A percentile compares a stretch with the other conserved stretches of the same genome.
These are phyloP conservation scores for Herpailurus yagouaroundi DNA, from an alignment of 2,113 vertebrate genomes.

Conservation along the genomic window DNA sequence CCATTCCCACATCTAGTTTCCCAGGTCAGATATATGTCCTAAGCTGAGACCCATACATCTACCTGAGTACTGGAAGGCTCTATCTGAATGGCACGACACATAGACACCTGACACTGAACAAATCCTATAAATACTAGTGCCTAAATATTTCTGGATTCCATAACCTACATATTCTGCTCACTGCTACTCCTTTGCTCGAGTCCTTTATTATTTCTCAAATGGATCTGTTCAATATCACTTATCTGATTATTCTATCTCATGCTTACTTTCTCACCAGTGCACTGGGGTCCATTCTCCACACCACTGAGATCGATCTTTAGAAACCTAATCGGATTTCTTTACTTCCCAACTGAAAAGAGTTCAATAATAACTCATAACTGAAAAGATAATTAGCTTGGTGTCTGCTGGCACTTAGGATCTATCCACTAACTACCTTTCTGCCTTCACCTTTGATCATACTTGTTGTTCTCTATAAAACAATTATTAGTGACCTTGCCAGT, in stretches of 20 bases:
- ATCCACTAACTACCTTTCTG: background rate
- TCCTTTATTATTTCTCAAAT: background rate
- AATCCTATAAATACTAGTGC: background rate
- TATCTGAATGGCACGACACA: background rate
- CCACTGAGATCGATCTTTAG: background rate
- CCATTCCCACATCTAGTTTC: background rate
- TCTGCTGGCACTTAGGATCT: background rate
- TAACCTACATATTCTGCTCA: background rate
- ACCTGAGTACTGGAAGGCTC: background rate
- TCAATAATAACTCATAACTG: background rate
- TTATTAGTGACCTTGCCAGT: background rate
- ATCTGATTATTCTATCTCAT: background rate
- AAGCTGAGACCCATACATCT: background rate
- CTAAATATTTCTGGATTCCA: background rate
- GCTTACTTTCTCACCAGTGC: background rate
- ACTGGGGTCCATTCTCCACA: background rate
- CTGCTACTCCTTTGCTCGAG: background rate
- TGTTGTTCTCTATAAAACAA: background rate
- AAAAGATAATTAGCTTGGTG: background rate
- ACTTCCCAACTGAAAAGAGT: background rate
- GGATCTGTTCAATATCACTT: background rate
- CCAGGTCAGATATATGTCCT: background rate
- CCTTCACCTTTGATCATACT: background rate
- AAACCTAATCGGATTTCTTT: background rate
- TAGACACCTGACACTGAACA: background rate